Percentiles rank a stretch among this genome's conserved stretches.
Evolutionary conservation across 2,888 invertebrate genomes (phyloP).

Genomic region (Aleiodes leptofemur): DNA sequence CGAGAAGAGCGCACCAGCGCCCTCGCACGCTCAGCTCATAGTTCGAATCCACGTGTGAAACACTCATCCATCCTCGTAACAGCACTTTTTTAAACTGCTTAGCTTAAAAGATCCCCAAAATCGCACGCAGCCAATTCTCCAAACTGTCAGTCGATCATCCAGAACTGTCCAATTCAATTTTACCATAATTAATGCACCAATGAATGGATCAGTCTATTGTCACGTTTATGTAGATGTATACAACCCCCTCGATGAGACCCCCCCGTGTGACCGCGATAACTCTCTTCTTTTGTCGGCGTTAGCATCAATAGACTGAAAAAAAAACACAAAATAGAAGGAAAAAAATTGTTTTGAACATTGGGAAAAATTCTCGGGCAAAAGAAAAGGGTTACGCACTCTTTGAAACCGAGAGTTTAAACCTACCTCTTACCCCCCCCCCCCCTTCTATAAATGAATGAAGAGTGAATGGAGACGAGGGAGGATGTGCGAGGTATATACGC

Average conservation of each 20-base stretch:
- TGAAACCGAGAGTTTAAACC: slow-evolving; percentile 37
- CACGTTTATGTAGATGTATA: slow-evolving; percentile 42
- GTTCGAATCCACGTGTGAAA: too few species aligned
- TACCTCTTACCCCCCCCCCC: slow-evolving; percentile 3
- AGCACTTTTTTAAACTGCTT: too few species aligned
- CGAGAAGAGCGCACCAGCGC: too few species aligned
- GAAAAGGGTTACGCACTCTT: slow-evolving; percentile 44
- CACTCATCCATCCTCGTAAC: too few species aligned
- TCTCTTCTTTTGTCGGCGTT: slow-evolving; percentile 56
- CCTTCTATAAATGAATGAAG: slow-evolving; percentile 47
- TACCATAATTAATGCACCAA: slow-evolving; percentile 71
- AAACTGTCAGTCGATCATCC: too few species aligned
- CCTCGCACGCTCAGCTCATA: too few species aligned
- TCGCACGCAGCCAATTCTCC: too few species aligned
- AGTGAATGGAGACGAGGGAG: slow-evolving; percentile 70
- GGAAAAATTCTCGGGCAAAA: slow-evolving; percentile 51
- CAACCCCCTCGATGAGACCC: slow-evolving; percentile 46
- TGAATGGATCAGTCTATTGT: slow-evolving; percentile 44
- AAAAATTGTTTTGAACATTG: slow-evolving; percentile 49
- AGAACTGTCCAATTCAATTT: too few species aligned
- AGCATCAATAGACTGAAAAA: slow-evolving; percentile 49
- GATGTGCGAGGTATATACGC: slow-evolving; percentile 61
- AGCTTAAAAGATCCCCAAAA: too few species aligned
- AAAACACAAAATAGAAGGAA: slow-evolving; percentile 37
- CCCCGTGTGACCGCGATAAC: slow-evolving; percentile 47